These are phyloP conservation scores for Antechinus flavipes DNA, from an alignment of 2,113 vertebrate species.

Conservation along the genomic window DNA sequence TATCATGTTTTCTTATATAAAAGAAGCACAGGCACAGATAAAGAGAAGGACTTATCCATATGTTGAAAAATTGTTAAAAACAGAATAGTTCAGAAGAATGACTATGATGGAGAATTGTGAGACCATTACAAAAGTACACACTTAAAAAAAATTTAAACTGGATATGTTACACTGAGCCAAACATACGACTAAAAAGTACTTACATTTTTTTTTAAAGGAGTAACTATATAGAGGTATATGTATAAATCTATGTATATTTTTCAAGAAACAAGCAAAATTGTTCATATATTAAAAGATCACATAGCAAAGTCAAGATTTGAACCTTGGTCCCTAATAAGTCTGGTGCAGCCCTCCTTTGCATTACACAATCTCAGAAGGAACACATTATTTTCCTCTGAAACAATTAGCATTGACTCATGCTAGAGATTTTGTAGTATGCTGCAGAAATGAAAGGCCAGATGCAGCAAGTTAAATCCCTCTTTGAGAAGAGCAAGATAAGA, in stretches of 20 bases:
- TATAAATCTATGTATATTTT: neutral
- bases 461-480: slow-evolving; percentile 32
- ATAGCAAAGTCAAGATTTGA: neutral
- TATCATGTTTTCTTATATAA: neutral
- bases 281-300: neutral
- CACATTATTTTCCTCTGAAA: slow-evolving; percentile 6
- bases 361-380: neutral
- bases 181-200: slow-evolving; percentile 8
- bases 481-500: slow-evolving; percentile 32
- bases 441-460: slow-evolving; percentile 26
- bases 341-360: neutral
- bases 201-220: neutral
- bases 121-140: neutral
- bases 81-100: neutral
- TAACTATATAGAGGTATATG: neutral
- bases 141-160: neutral
- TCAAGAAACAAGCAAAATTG: neutral
- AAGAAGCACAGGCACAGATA: neutral
- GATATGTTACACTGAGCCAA: neutral
- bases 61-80: neutral
- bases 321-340: slow-evolving; percentile 17
- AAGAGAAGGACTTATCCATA: neutral
- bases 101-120: neutral
- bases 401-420: neutral
- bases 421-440: slow-evolving; percentile 50